Evolutionary conservation across 92 coral and sea anemone genomes (phyloP).

Genomic region (Parazoanthus swiftii): DNA sequence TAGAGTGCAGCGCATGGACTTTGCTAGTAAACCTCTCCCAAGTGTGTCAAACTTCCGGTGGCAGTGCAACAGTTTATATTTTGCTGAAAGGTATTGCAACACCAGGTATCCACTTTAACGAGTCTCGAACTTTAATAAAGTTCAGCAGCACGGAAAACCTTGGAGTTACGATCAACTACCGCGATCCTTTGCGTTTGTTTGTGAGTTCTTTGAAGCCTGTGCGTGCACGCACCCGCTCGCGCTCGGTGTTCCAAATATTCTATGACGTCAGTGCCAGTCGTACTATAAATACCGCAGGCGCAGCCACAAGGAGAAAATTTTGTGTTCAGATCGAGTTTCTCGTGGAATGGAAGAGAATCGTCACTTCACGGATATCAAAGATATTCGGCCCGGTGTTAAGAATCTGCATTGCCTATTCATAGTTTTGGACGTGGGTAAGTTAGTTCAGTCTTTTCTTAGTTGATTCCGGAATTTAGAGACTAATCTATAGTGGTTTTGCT

Average conservation of each 20-base stretch:
- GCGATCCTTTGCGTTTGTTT: too few species aligned
- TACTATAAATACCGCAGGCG: conserved; percentile 41
- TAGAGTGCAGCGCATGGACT: too few species aligned
- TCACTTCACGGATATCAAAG: conserved; percentile 85
- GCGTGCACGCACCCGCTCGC: too few species aligned
- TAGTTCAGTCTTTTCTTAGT: conserved; percentile 15
- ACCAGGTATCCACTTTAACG: too few species aligned
- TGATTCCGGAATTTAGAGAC: not conserved
- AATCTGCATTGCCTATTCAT: conserved; percentile 90
- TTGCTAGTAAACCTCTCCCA: too few species aligned
- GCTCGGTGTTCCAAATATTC: too few species aligned
- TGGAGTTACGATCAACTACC: too few species aligned
- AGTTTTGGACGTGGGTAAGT: conserved; percentile 92
- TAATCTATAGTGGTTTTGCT: conserved; percentile 30
- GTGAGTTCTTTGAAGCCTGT: too few species aligned
- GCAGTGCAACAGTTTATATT: too few species aligned
- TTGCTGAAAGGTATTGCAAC: not conserved
- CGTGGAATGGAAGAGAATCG: conserved; percentile 69
- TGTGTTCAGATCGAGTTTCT: conserved; percentile 3
- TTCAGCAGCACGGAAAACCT: too few species aligned
- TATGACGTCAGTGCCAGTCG: conserved; percentile 48
- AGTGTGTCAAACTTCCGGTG: too few species aligned
- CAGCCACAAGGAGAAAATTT: not conserved
- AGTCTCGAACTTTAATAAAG: too few species aligned
- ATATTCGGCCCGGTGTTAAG: conserved; percentile 87